Evolutionary conservation across 2,797 vertebrate genomes (phyloP), one percentile per base, ranked within the genome.

Genomic region (Cercopithecus hamlyni): DNA sequence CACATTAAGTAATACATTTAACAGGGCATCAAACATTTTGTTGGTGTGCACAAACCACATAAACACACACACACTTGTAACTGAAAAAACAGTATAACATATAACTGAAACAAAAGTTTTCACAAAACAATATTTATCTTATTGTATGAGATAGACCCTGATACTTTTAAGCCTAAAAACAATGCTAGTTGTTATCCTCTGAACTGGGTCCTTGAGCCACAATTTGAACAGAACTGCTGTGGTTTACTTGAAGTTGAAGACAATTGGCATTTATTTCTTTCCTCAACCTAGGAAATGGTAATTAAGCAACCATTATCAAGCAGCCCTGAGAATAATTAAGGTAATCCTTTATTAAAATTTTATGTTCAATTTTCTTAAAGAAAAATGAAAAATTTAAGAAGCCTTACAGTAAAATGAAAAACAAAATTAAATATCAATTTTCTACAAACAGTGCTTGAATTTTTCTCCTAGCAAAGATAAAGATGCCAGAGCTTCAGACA

Each of bases 401-500:
- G 10, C 2, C 61, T 88, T 48, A 5, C 22, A 64, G 39, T 33
- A 52, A 67, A 80, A 75, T 86, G 33, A 33, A n/a, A 43, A 20
- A 30, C 3, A 67, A 52, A 20, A 14, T 10, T 1, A 41, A 52
- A 43, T 36, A 41, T 64, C 43, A 20, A 9, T 45, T 84, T 81
- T 43, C 41, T 36, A 76, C 20, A 15, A 26, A 61, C 33, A 86
- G 48, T 9, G 55, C n/a, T 57, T 41, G 11, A 22, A 17, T 92
- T 24, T 36, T 67, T 70, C 30, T 84, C n/a, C 26, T 36, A 26
- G 52, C 45, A 27, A 17, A 80, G 52, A 26, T 45, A 22, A 20
- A 0, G 36, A 11, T 0, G 7, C 43, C 26, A 6, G 5, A n/a
- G 20, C 39, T 67, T n/a, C 1, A 5, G 7, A 67, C 6, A 27